A percentile compares a stretch with the other conserved stretches of the same genome.
Evolutionary conservation across 2,113 vertebrate species (phyloP).

Genomic region (Macaca fascicularis): T2T-MFA8v1.1 NC_088392.1:80567501-80568000

Average conservation of each 20-base stretch:
- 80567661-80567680: too few species aligned
- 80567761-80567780: background rate
- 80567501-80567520: background rate
- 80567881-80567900: too few species aligned
- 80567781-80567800: too few species aligned
- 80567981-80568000: too few species aligned
- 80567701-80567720: background rate
- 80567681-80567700: background rate
- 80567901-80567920: too few species aligned
- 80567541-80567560: background rate
- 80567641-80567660: background rate
- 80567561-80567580: background rate
- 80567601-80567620: background rate
- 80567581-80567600: background rate
- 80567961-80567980: too few species aligned
- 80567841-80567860: too few species aligned
- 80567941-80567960: too few species aligned
- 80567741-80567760: background rate
- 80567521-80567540: background rate
- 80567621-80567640: background rate
- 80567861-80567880: too few species aligned
- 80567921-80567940: too few species aligned
- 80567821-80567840: too few species aligned
- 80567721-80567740: background rate
- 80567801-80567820: too few species aligned